A percentile compares a stretch with the other conserved stretches of the same genome.
Conservation (phyloP, 2,797 vertebrate genomes). For the Poeciliopsis turneri region DNA sequence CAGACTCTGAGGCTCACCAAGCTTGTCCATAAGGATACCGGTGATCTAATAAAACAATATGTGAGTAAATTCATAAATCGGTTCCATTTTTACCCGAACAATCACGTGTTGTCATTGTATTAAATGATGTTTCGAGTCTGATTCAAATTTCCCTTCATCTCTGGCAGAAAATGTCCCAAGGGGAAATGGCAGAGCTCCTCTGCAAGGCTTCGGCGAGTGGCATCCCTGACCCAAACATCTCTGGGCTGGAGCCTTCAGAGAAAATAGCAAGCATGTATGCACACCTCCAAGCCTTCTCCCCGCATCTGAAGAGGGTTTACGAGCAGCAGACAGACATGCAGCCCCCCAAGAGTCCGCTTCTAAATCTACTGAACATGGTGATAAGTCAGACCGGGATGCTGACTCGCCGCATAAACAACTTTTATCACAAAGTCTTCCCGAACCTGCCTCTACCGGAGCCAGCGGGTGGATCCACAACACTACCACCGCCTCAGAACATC, state of each 20-base stretch:
- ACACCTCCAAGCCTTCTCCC: conserved; percentile 70
- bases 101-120: conserved; percentile 1
- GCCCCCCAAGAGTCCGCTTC: conserved; percentile 50
- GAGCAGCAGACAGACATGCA: conserved; percentile 82
- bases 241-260: conserved; percentile 71
- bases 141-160: neutral
- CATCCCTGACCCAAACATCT: conserved; percentile 75
- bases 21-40: conserved; percentile 65
- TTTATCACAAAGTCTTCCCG: conserved; percentile 76
- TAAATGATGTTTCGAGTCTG: neutral
- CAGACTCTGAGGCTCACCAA: conserved; percentile 64
- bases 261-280: conserved; percentile 70
- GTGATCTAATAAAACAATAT: conserved; percentile 74
- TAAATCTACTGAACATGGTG: conserved; percentile 28
- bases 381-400: conserved; percentile 30
- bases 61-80: conserved; percentile 70
- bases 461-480: conserved; percentile 59
- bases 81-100: conserved; percentile 10
- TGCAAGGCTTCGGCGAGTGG: conserved; percentile 69
- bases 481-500: conserved; percentile 75
- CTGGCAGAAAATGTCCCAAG: conserved; percentile 75
- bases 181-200: conserved; percentile 71
- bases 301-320: conserved; percentile 74
- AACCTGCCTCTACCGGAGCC: conserved; percentile 75
- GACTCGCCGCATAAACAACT: conserved; percentile 30